These are phyloP conservation scores for Orestias chungarensis DNA, from an alignment of 2,797 vertebrate species.

Conservation along the genomic window DNA sequence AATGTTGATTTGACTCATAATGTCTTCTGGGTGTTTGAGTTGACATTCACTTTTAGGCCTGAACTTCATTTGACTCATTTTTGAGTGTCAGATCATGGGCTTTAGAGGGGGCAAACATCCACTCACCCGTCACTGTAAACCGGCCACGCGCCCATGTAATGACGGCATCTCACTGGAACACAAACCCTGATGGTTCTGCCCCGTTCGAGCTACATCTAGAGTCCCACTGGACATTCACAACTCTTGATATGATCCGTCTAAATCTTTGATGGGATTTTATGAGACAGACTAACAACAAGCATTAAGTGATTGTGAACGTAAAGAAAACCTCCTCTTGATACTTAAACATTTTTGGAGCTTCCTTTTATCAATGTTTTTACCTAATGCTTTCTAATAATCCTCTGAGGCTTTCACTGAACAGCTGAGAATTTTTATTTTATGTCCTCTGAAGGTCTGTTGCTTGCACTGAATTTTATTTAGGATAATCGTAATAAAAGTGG, in stretches of 20 bases:
- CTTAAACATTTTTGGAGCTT: neutral
- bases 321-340: too few relatives aligned
- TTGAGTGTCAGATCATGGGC: conserved; percentile 29
- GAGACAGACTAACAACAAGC: too few relatives aligned
- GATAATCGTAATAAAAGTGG: neutral
- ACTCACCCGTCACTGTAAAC: conserved; percentile 12
- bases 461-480: neutral
- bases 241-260: neutral
- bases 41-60: conserved; percentile 36
- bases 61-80: conserved; percentile 37
- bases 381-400: neutral
- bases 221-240: neutral
- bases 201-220: neutral
- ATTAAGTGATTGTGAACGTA: too few relatives aligned
- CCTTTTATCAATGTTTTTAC: neutral
- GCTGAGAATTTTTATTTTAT: neutral
- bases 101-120: conserved; percentile 4
- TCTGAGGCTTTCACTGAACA: neutral
- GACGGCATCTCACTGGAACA: neutral
- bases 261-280: neutral
- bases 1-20: conserved; percentile 4
- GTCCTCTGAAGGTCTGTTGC: neutral
- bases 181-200: conserved; percentile 1
- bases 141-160: conserved; percentile 8
- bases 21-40: conserved; percentile 24